phyloP scores from a whole-genome alignment of 1,140 invertebrate species.

The Heliconius melpomene region DNA sequence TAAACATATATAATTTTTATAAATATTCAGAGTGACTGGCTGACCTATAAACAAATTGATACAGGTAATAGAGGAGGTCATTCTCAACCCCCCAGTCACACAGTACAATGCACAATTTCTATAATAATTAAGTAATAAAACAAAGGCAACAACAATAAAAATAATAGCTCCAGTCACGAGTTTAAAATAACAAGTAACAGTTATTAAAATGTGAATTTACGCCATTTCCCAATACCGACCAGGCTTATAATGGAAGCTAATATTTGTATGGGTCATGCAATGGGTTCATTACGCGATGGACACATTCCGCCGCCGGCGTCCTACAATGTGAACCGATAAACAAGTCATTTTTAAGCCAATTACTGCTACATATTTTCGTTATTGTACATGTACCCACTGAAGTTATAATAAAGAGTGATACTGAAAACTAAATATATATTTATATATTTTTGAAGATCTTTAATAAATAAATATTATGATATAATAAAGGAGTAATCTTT shows the following conservation, averaged over 20 bases:
- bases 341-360: conserved; percentile 54
- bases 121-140: background rate
- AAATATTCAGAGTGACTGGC: no score
- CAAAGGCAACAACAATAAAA: background rate
- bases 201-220: conserved; percentile 37
- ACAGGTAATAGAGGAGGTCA: no score
- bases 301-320: conserved; percentile 51
- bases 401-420: background rate
- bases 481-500: background rate
- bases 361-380: conserved; percentile 24
- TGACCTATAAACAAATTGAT: no score
- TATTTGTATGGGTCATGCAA: conserved; percentile 50
- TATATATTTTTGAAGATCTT: no score
- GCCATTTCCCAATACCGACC: conserved; percentile 35
- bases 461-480: no score
- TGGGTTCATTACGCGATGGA: conserved; percentile 51
- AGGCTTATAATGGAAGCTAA: conserved; percentile 33
- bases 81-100: no score
- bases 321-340: conserved; percentile 56
- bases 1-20: no score
- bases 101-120: background rate
- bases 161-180: conserved; percentile 37
- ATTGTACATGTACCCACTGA: background rate
- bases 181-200: conserved; percentile 20
- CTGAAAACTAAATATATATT: background rate